These are phyloP conservation scores for Melieria omissa DNA, from an alignment of 2,888 invertebrate species.

Conservation along the genomic window DNA sequence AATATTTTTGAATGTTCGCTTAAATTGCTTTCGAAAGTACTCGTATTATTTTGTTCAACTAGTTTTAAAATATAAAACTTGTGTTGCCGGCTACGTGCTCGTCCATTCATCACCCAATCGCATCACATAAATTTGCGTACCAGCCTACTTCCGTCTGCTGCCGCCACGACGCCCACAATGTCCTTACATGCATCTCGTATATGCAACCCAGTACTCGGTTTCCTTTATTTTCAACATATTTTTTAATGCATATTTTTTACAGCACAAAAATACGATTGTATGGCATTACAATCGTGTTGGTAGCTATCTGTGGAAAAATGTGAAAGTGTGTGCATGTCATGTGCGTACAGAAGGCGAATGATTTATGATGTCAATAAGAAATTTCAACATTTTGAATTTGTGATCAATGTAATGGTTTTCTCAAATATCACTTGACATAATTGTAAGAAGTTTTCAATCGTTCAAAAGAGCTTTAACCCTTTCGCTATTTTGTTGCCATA, in stretches of 20 bases:
- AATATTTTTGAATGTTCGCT: too few relatives aligned
- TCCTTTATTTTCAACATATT: background rate
- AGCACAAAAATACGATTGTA: background rate
- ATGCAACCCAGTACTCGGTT: too few relatives aligned
- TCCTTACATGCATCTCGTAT: background rate
- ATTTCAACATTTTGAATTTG: too few relatives aligned
- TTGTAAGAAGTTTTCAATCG: too few relatives aligned
- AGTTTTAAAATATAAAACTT: too few relatives aligned
- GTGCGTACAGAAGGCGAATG: background rate
- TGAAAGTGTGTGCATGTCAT: background rate
- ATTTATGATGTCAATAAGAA: background rate
- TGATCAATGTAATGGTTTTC: too few relatives aligned
- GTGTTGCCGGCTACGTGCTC: background rate
- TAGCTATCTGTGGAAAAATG: background rate
- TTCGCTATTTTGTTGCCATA: too few relatives aligned
- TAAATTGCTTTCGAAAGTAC: too few relatives aligned
- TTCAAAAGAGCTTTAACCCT: too few relatives aligned
- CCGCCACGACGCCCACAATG: background rate
- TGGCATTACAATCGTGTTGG: background rate
- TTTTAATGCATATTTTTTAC: background rate
- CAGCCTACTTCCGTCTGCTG: slow-evolving; percentile 5
- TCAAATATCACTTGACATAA: too few relatives aligned
- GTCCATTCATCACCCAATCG: slow-evolving; percentile 12
- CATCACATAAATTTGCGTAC: slow-evolving; percentile 10
- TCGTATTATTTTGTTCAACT: too few relatives aligned